Evolutionary conservation across 1,140 invertebrate species (phyloP).

Genomic region (Zophobas morio): DNA sequence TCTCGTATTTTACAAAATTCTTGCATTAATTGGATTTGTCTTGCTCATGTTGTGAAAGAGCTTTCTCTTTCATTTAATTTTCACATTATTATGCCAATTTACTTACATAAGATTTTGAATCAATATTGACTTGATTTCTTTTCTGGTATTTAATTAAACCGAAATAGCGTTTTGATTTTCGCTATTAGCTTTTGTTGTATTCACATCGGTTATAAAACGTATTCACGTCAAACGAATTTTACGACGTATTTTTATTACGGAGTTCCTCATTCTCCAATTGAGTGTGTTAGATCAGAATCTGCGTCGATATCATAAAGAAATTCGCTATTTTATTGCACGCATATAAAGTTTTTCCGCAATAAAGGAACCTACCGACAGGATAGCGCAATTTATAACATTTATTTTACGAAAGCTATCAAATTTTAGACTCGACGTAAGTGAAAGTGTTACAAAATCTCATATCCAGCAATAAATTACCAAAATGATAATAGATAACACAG

Average conservation of each 20-base stretch:
- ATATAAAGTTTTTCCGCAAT: constrained; percentile 20
- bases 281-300: constrained; percentile 18
- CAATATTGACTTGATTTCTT: no score
- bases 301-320: constrained; percentile 27
- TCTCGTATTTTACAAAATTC: no score
- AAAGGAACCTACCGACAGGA: constrained; percentile 16
- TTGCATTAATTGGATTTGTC: no score
- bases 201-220: not conserved
- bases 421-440: constrained; percentile 3
- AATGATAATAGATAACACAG: not conserved
- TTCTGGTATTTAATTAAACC: no score
- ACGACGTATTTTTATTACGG: constrained; percentile 14
- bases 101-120: no score
- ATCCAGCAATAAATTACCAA: not conserved
- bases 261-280: constrained; percentile 22
- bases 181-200: no score
- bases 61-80: no score
- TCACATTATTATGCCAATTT: no score
- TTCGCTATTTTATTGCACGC: constrained; percentile 18
- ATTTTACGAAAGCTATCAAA: constrained; percentile 10
- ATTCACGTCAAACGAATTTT: constrained; percentile 15
- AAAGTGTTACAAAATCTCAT: constrained; percentile 4
- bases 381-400: constrained; percentile 14
- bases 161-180: no score
- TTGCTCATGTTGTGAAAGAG: no score